phyloP scores from a whole-genome alignment of 2,113 vertebrate genomes.

The Carassius carassius region DNA sequence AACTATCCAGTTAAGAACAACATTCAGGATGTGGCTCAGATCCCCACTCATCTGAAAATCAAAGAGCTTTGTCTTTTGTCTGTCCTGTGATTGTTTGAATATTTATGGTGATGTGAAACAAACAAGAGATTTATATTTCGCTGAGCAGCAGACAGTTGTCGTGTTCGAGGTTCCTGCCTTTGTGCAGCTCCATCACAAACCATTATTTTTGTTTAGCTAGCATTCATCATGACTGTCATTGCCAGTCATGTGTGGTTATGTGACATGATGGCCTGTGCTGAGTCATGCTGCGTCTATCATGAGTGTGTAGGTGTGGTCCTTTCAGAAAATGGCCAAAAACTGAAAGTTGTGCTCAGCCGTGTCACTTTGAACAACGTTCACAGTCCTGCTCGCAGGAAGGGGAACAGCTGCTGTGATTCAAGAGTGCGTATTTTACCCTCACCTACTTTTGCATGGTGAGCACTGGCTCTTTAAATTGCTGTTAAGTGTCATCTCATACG shows the following conservation, averaged over 20 bases:
- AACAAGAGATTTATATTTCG: not conserved
- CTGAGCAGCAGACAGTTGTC: not conserved
- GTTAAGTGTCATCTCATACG: slow-evolving; percentile 83
- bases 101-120: not conserved
- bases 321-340: slow-evolving; percentile 29
- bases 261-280: slow-evolving; percentile 41
- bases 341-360: slow-evolving; percentile 33
- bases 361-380: slow-evolving; percentile 47
- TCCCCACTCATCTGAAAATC: not conserved
- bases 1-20: slow-evolving; percentile 19
- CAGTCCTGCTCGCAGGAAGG: slow-evolving; percentile 40
- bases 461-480: slow-evolving; percentile 83
- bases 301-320: slow-evolving; percentile 48
- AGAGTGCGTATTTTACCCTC: slow-evolving; percentile 57
- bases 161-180: not conserved
- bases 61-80: not conserved
- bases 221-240: not conserved
- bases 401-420: slow-evolving; percentile 61
- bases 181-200: not conserved
- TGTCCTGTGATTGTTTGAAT: not conserved
- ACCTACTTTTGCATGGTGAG: slow-evolving; percentile 49
- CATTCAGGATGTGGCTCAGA: not conserved
- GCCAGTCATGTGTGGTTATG: slow-evolving; percentile 32
- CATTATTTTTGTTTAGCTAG: slow-evolving; percentile 11
- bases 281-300: slow-evolving; percentile 40